phyloP scores from a whole-genome alignment of 2,888 invertebrate species.

The Polyploca ridens region DNA sequence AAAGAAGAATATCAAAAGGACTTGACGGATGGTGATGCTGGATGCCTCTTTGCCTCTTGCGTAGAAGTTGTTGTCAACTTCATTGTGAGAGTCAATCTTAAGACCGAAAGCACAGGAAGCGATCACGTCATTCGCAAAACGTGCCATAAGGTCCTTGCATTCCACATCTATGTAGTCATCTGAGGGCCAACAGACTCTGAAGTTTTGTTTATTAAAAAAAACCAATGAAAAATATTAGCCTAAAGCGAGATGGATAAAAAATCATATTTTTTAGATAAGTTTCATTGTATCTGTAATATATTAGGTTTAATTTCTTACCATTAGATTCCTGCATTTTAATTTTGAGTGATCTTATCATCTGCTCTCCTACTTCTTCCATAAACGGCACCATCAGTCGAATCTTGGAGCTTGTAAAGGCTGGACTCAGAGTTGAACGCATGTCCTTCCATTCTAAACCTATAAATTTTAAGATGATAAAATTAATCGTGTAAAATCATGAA shows the following conservation, averaged over 20 bases:
- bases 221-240: no score
- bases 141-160: slow-evolving; percentile 60
- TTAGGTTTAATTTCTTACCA: background rate
- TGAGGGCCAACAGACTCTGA: slow-evolving; percentile 9
- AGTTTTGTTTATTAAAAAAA: no score
- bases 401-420: slow-evolving; percentile 78
- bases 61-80: slow-evolving; percentile 79
- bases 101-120: slow-evolving; percentile 74
- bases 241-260: no score
- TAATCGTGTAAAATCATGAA: background rate
- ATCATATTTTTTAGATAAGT: no score
- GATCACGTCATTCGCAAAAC: slow-evolving; percentile 74
- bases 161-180: slow-evolving; percentile 45
- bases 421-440: slow-evolving; percentile 68
- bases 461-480: no score
- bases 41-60: slow-evolving; percentile 71
- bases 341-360: slow-evolving; percentile 51
- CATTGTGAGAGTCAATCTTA: slow-evolving; percentile 75
- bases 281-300: no score
- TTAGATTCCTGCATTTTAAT: slow-evolving; percentile 29
- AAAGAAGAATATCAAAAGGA: slow-evolving; percentile 18
- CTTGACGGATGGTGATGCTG: slow-evolving; percentile 18
- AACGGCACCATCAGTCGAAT: slow-evolving; percentile 68
- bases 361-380: slow-evolving; percentile 63
- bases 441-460: slow-evolving; percentile 65